Evolutionary conservation across 1,140 invertebrate species (phyloP), one percentile per base, ranked within the genome.

Genomic region (Pseudoatta argentina): DNA sequence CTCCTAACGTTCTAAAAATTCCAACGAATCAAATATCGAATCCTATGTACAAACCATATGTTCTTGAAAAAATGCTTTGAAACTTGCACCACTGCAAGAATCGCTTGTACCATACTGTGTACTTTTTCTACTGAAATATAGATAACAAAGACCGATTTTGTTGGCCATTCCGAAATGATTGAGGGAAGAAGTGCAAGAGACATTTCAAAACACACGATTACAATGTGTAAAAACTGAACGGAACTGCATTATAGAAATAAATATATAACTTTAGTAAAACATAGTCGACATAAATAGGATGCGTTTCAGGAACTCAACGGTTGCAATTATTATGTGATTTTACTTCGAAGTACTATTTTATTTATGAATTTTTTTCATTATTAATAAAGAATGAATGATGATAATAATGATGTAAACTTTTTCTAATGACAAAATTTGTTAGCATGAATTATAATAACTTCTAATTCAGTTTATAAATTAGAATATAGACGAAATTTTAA

Each of bases 131-230:
- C 71, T 83, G 30, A 82, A 48, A 57, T 73, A 73, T 73, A 83
- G 34, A 27, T 83, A 75, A 55, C 39, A 64, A 53, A 77, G 27
- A 59, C 18, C 39, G 79, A 85, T 75, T 64, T 53, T 30, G 57
- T 81, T 63, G 55, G 48, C 85, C 83, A 73, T 67, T 89, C 89
- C 77, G 64, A 88, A 90, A 87, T 88, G 87, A 85, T 89, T 87
- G 66, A 87, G 59, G 86, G 59, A 78, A 82, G 86, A 87, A 92
- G 86, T 88, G 91, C 89, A 91, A 91, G 90, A 92, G 91, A 91
- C 91, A 71, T 88, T 66, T 69, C 63, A 88, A 92, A 87, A 93
- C 69, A 88, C 85, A 73, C 88, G 86, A 92, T 91, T 94, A 91
- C 94, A 91, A 93, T 93, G 92, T 69, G 87, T 73, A 78, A 87